Percentiles rank a stretch among this genome's conserved stretches.
phyloP scores from a whole-genome alignment of 1,140 invertebrate species.

The Steinernema feltiae region DNA sequence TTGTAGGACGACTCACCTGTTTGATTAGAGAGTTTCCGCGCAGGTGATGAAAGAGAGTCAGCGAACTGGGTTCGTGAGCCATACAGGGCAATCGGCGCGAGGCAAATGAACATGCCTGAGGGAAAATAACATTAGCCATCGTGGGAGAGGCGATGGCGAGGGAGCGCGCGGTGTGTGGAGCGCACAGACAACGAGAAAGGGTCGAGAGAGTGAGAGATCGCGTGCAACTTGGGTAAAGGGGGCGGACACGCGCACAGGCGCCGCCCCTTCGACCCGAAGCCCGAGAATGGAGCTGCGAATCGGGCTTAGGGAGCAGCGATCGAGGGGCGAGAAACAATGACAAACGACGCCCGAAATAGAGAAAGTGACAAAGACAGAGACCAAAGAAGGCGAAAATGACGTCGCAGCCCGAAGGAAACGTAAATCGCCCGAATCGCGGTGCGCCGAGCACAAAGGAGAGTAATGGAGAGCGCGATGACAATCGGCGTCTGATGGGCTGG shows the following conservation, averaged over 20 bases:
- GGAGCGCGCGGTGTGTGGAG: neutral
- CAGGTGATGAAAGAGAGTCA: conserved; percentile 44
- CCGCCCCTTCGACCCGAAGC: neutral
- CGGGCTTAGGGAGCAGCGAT: neutral
- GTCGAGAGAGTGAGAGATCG: neutral
- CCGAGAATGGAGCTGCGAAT: neutral
- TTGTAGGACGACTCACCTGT: conserved; percentile 37
- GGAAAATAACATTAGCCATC: neutral
- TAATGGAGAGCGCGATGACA: no score
- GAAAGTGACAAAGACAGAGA: neutral
- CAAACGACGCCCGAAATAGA: neutral
- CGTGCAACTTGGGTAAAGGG: neutral
- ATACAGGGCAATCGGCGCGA: conserved; percentile 12
- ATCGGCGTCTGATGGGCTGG: no score
- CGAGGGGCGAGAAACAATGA: neutral
- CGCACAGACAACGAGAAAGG: neutral
- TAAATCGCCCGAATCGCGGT: no score
- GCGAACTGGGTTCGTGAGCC: conserved; percentile 29
- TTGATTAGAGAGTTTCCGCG: conserved; percentile 49
- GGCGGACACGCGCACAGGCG: no score
- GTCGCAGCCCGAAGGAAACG: no score
- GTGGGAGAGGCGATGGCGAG: neutral
- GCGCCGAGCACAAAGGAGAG: no score
- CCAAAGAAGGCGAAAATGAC: neutral
- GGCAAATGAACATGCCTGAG: neutral